Evolutionary conservation across 2,113 vertebrate genomes (phyloP), one percentile per base, ranked within the genome.

Genomic region (Syngnathoides biaculeatus): DNA sequence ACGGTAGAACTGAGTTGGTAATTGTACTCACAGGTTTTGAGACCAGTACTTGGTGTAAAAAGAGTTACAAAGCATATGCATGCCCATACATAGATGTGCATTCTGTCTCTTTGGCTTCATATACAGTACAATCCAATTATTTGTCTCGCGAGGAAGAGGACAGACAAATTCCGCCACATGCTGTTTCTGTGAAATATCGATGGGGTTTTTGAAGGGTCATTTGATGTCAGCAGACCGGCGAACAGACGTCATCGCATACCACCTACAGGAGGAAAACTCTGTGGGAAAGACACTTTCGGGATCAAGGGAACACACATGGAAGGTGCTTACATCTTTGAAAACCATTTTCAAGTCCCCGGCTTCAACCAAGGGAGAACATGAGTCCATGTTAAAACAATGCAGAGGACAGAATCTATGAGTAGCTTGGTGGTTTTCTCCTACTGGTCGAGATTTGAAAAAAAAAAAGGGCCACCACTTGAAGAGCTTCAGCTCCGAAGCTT

Each of bases 231-330:
- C 76, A 81, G 80, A 84, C 84, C 55, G 26, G 68, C 48, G 64
- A 55, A 61, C 57, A 83, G 65, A 80, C 78, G 66, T 30, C 69
- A 69, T 62, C 50, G 5, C 45, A 70, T 52, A 43, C 75, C 76
- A 75, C 81, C 78, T 77, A 79, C 68, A 10, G 47, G 63, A 71
- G 70, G 75, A 68, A 71, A 66, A 72, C 56, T 42, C n/a, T 40
- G 58, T 26, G 66, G 35, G 68, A 27, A 38, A 43, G 50, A 66
- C 26, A 27, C 71, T 58, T 11, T 35, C 40, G 61, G 50, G 14
- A 48, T 22, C 70, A 63, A 47, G 79, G 59, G 67, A 80, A 77
- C 47, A 76, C 67, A 80, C 68, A 82, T 78, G 77, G 68, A 69
- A 64, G 70, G 35, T 40, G 53, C 48, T 65, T 22, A 39, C 66